Base-by-base conservation (phyloP, 2,797 vertebrate species). In the Acipenser ruthenus region DNA sequence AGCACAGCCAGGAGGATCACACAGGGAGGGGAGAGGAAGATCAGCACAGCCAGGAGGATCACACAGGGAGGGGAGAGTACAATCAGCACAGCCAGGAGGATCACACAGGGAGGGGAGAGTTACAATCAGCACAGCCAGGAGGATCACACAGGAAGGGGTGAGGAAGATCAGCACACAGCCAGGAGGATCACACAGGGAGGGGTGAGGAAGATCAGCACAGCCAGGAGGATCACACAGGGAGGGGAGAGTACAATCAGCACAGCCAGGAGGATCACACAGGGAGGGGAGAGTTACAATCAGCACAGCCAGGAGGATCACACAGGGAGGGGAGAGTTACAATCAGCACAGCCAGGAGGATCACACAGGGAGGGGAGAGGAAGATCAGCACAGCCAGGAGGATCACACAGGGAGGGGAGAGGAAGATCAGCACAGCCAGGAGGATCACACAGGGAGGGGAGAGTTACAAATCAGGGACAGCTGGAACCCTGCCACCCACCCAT, bases 121-220 rank as follows among this genome's bases (percentile, higher is more conserved):
- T n/a, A n/a, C n/a, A n/a, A 58, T 37, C 23, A 37, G 23, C 23
- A 37, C 6, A 58, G 55, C 55, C 8, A 18, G 15, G 15, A 18
- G 15, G 15, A 18, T 18, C 15, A 18, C 15, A 18, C 15, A 18
- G 15, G 15, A 1, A 1, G 15, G 15, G 15, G 15, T 18, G 15
- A 18, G 15, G 15, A 18, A 1, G 15, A 18, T 18, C 15, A 18
- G 15, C 15, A 18, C 15, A 18, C 15, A 18, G 15, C 96, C 78
- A 97, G 60, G 77, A 99, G 98, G 82, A 99, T 99, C 77, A 99
- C 95, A n/a, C 2, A 13, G 49, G 50, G 12, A 61, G 4, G 50
- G 63, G 48, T 50, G 65, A 37, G 10, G 1, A n/a, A 58, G 55
- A 58, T 37, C 23, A 37, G 23, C 23, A 37, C 6, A 58, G 55